Evolutionary conservation across 2,113 vertebrate species (phyloP), one percentile per base, ranked within the genome.

Genomic region (Sigmodon hispidus): DNA sequence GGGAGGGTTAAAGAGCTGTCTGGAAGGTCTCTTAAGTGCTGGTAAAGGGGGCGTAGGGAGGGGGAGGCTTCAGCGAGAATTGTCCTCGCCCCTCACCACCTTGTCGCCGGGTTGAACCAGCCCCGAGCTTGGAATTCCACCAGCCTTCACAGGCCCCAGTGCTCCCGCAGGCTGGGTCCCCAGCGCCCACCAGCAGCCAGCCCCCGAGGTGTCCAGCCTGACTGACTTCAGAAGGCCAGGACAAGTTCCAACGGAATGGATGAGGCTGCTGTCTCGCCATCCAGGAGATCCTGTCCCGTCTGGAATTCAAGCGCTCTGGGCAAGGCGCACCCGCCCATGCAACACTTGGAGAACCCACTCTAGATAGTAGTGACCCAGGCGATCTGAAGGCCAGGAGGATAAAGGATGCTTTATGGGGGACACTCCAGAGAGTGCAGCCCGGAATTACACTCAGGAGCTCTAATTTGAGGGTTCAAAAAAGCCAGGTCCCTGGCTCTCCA

Each of bases 1-100:
- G 57, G 57, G 77, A 91, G 48, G 88, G 65, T 77, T 96, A 84
- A 95, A 93, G 89, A 45, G 48, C 93, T 61, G 87, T 87, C 89
- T 94, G 87, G 0, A n/a, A 1, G 21, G 90, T 36, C 92, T 91
- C 94, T 48, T 90, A 95, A 94, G 87, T 3, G 36, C 29, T 29
- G 63, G 59, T 7, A 10, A 59, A 67, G n/a, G 22, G 79, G 50
- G 13, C 13, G 48, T 63, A 16, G n/a, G 73, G 45, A 7, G 6
- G 21, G 22, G 81, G 61, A 10, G 59, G 31, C 76, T 65, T 84
- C 67, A 22, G 61, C 31, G 2, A 16, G 34, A 87, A 81, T 4
- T 90, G 76, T 43, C 55, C 72, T 16, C 3, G n/a, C 76, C 45
- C 43, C 50, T 40, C 65, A 70, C 86, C 5, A 5, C 85, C 26